These are phyloP conservation scores for Australoheros facetus DNA, from an alignment of 2,797 vertebrate species.

Conservation along the genomic window DNA sequence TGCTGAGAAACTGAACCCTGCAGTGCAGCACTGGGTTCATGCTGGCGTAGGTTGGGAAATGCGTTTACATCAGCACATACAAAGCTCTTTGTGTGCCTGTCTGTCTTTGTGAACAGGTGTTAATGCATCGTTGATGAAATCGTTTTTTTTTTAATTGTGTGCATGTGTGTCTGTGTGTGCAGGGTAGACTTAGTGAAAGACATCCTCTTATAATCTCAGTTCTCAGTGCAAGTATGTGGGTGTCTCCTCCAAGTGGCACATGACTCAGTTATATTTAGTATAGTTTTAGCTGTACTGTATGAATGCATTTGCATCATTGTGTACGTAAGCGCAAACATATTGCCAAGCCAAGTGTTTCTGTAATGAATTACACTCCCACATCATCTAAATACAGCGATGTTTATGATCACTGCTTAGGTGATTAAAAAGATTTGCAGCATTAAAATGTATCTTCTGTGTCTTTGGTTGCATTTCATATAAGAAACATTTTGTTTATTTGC, in stretches of 20 bases:
- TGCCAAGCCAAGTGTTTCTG: slow-evolving; percentile 40
- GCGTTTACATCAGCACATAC: slow-evolving; percentile 29
- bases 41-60: slow-evolving; percentile 49
- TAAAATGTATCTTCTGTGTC: background rate
- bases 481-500: background rate
- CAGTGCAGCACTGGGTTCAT: slow-evolving; percentile 15
- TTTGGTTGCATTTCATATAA: background rate
- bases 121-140: slow-evolving; percentile 27
- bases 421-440: slow-evolving; percentile 9
- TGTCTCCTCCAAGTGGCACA: slow-evolving; percentile 40
- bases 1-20: slow-evolving; percentile 16
- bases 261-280: slow-evolving; percentile 22
- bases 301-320: slow-evolving; percentile 52
- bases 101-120: slow-evolving; percentile 39
- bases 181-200: background rate
- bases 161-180: background rate
- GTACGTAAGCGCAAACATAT: slow-evolving; percentile 39
- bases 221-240: slow-evolving; percentile 16
- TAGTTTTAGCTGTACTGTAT: slow-evolving; percentile 26
- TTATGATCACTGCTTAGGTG: slow-evolving; percentile 7
- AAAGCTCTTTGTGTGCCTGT: slow-evolving; percentile 5
- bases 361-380: slow-evolving; percentile 43
- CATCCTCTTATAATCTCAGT: slow-evolving; percentile 8
- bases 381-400: slow-evolving; percentile 42
- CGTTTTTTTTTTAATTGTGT: background rate